phyloP scores from a whole-genome alignment of 2,113 vertebrate species.

The Archilochus colubris region DNA sequence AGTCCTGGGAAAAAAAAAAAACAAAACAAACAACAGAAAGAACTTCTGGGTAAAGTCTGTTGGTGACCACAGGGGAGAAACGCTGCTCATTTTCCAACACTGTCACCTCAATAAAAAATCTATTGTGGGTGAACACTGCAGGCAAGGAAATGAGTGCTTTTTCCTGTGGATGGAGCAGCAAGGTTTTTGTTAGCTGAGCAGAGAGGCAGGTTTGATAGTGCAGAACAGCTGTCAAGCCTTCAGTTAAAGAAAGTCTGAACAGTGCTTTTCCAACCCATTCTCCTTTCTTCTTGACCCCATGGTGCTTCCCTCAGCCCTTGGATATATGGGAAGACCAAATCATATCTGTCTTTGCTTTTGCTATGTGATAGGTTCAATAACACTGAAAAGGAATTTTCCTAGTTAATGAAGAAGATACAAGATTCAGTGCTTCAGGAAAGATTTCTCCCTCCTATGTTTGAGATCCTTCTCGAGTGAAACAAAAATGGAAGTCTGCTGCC shows the following conservation, averaged over 20 bases:
- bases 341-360: neutral
- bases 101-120: neutral
- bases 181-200: neutral
- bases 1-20: slow-evolving; percentile 43
- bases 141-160: neutral
- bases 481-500: slow-evolving; percentile 36
- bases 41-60: neutral
- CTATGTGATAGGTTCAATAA: neutral
- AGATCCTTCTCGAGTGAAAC: neutral
- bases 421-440: neutral
- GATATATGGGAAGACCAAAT: neutral
- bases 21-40: neutral
- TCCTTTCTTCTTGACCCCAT: neutral
- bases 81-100: neutral
- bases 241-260: neutral
- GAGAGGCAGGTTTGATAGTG: neutral
- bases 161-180: neutral
- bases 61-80: neutral
- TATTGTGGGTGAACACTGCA: neutral
- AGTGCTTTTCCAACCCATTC: neutral
- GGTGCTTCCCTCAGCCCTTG: neutral
- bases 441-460: neutral
- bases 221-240: neutral
- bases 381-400: neutral
- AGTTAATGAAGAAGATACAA: neutral